Percentiles rank a stretch among this genome's conserved stretches.
Conservation (phyloP, 35 echinoderm and acorn worm species). For the Strongylocentrotus purpuratus region DNA sequence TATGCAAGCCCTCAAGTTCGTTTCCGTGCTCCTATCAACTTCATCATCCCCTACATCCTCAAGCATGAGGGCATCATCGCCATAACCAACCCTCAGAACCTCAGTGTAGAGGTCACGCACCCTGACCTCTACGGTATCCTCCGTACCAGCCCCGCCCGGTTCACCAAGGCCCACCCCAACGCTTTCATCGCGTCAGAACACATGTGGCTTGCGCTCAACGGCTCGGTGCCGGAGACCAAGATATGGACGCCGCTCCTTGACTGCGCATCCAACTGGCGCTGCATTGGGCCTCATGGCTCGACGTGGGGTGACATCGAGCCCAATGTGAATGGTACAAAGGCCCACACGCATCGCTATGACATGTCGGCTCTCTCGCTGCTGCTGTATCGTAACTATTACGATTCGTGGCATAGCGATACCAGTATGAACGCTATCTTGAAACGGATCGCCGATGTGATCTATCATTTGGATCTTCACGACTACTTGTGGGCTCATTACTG, state of each 20-base stretch:
- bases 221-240: conserved; percentile 53
- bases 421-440: conserved; percentile 47
- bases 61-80: conserved; percentile 76
- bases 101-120: conserved; percentile 58
- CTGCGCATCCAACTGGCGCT: conserved; percentile 67
- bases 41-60: conserved; percentile 78
- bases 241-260: conserved; percentile 66
- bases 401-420: conserved; percentile 57
- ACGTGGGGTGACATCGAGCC: conserved; percentile 40
- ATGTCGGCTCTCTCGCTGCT: conserved; percentile 75
- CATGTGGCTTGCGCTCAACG: conserved; percentile 69
- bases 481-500: conserved; percentile 96
- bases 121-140: conserved; percentile 63
- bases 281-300: conserved; percentile 79
- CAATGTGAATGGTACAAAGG: not conserved
- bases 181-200: conserved; percentile 58
- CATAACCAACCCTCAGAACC: conserved; percentile 55
- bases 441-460: conserved; percentile 49
- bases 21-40: conserved; percentile 82
- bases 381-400: conserved; percentile 71
- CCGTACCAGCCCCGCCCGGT: conserved; percentile 25
- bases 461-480: conserved; percentile 63
- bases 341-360: conserved; percentile 81
- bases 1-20: conserved; percentile 79
- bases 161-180: conserved; percentile 63